Percentiles rank a stretch among this genome's conserved stretches.
phyloP scores from a whole-genome alignment of 1,140 invertebrate species.

The Procambarus virginalis region DNA sequence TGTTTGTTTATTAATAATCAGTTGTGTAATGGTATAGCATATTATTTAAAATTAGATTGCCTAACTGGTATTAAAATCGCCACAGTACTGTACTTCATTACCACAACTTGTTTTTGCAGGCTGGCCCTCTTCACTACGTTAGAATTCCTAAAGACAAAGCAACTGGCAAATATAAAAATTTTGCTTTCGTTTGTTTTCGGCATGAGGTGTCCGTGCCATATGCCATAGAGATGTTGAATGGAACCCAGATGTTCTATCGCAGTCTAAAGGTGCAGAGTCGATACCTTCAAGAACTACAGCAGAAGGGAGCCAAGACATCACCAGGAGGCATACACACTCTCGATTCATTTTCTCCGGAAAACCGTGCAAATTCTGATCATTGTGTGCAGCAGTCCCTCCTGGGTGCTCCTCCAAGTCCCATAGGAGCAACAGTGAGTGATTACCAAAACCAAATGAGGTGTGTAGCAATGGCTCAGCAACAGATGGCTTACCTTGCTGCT shows the following conservation, averaged over 20 bases:
- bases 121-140: slow-evolving; percentile 62
- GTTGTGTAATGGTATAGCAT: too few relatives aligned
- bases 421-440: background rate
- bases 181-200: slow-evolving; percentile 55
- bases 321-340: slow-evolving; percentile 42
- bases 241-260: slow-evolving; percentile 25
- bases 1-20: too few relatives aligned
- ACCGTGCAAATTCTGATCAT: background rate
- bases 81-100: background rate
- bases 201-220: slow-evolving; percentile 64
- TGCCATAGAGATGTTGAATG: slow-evolving; percentile 60
- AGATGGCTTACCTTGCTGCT: slow-evolving; percentile 36
- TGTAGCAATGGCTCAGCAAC: slow-evolving; percentile 32
- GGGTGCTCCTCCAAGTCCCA: background rate
- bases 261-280: slow-evolving; percentile 57
- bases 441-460: background rate
- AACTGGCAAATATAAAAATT: slow-evolving; percentile 53
- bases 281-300: slow-evolving; percentile 28
- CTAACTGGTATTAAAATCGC: too few relatives aligned
- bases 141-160: slow-evolving; percentile 59
- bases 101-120: slow-evolving; percentile 41
- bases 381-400: slow-evolving; percentile 39
- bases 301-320: background rate
- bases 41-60: too few relatives aligned
- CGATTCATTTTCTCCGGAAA: background rate